Base-by-base conservation (phyloP, 2,113 vertebrate species). In the Cebidichthys violaceus region DNA sequence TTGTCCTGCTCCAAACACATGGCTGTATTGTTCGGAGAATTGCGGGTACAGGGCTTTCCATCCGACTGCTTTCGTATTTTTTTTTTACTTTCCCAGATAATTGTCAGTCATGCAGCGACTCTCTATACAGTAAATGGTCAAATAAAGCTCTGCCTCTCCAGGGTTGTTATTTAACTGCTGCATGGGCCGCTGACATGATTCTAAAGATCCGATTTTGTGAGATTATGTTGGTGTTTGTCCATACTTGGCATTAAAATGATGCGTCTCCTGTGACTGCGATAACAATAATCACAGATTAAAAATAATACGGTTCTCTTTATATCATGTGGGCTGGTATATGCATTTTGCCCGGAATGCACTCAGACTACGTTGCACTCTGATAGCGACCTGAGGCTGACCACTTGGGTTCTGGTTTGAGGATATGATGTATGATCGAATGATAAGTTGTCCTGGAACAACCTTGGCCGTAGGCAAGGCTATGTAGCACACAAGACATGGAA, bases 101-200 rank as follows among this genome's bases (percentile, higher is more conserved):
- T 88, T 90, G 86, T 89, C 88, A 92, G 83, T 82, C 84, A 90
- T 77, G 84, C 81, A 83, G 86, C 71, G 86, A 80, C 64, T 75
- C 80, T 79, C 74, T 35, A 45, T 77, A 57, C 83, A 70, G 55
- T 81, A 84, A 85, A 83, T 35, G 67, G 83, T 82, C 79, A 88
- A 86, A 90, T 88, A 78, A 88, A 86, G 88, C 89, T 76, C 37
- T 45, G 77, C 59, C 85, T 83, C 85, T 89, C 62, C 55, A 13
- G 77, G 79, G 83, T 79, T 50, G 50, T 86, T 83, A 85, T 90
- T 84, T 85, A 86, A 80, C 74, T 1, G 10, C 79, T 27, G 62
- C 70, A 71, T 66, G 24, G 80, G 20, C 65, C 24, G 85, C 71
- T 79, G 80, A 71, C 22, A 64, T 18, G 33, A 82, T 61, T 86